These are phyloP conservation scores for Glyptemys insculpta DNA, from an alignment of 2,797 vertebrate species.

Conservation along the genomic window DNA sequence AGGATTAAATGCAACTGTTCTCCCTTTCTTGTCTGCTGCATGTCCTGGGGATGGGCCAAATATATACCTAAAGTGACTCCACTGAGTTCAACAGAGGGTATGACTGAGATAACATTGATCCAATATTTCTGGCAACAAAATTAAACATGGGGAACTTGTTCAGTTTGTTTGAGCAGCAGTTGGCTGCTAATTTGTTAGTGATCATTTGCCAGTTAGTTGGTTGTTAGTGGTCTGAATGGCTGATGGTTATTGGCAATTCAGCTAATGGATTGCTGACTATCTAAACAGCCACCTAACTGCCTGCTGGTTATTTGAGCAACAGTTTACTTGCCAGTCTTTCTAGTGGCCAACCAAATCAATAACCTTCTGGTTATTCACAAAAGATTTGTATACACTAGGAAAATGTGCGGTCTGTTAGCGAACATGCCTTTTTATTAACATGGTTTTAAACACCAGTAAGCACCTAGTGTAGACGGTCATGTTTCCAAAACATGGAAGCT, in stretches of 20 bases:
- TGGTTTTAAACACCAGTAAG: neutral
- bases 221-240: neutral
- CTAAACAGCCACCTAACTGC: neutral
- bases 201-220: conserved; percentile 5
- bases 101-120: neutral
- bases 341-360: neutral
- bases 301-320: conserved; percentile 19
- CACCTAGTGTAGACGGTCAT: neutral
- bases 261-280: neutral
- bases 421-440: neutral
- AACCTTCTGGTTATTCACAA: neutral
- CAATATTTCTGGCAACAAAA: neutral
- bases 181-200: neutral
- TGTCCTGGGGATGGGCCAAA: neutral
- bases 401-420: neutral
- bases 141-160: neutral
- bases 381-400: neutral
- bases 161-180: neutral
- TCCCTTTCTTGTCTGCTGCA: neutral
- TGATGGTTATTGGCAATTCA: conserved; percentile 2
- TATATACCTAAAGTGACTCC: neutral
- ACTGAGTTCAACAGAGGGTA: conserved; percentile 2
- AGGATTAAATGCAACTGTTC: neutral
- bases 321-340: neutral
- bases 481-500: neutral